These are phyloP conservation scores for Cuculus canorus DNA, from an alignment of 2,797 vertebrate genomes.

Conservation along the genomic window DNA sequence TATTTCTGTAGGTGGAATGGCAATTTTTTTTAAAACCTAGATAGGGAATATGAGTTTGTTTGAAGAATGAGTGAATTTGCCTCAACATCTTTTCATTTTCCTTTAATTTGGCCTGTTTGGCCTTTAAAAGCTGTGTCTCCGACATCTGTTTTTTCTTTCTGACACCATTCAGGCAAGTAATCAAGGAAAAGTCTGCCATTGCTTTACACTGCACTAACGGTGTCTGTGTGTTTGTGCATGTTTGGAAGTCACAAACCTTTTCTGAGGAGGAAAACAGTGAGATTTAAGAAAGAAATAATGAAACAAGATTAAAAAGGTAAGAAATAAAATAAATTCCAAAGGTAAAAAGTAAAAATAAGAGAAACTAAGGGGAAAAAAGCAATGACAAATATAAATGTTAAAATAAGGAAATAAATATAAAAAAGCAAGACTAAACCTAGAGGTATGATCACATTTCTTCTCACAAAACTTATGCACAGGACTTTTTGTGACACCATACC, in stretches of 20 bases:
- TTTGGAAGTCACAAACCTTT: constrained; percentile 39
- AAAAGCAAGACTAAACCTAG: background rate
- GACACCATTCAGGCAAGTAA: constrained; percentile 58
- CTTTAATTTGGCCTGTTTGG: constrained; percentile 46
- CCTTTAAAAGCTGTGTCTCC: constrained; percentile 51
- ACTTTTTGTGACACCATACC: background rate
- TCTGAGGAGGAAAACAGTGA: background rate
- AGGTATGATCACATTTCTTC: background rate
- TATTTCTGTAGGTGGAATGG: constrained; percentile 41
- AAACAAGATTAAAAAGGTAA: background rate
- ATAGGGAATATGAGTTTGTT: constrained; percentile 59
- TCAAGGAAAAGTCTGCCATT: constrained; percentile 58
- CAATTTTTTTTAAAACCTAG: constrained; percentile 10
- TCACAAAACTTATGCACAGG: background rate
- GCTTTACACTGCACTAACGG: background rate
- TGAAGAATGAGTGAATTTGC: constrained; percentile 56
- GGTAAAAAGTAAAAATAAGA: background rate
- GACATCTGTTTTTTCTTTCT: constrained; percentile 67
- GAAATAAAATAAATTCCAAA: background rate
- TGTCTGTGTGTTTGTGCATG: background rate
- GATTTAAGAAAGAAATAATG: constrained; percentile 31
- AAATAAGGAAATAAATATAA: background rate
- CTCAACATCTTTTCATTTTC: constrained; percentile 47
- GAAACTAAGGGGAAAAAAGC: background rate
- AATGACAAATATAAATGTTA: background rate